Evolutionary conservation across 2,797 vertebrate genomes (phyloP), one percentile per base, ranked within the genome.

Genomic region (Tiaroga cobitis): DNA sequence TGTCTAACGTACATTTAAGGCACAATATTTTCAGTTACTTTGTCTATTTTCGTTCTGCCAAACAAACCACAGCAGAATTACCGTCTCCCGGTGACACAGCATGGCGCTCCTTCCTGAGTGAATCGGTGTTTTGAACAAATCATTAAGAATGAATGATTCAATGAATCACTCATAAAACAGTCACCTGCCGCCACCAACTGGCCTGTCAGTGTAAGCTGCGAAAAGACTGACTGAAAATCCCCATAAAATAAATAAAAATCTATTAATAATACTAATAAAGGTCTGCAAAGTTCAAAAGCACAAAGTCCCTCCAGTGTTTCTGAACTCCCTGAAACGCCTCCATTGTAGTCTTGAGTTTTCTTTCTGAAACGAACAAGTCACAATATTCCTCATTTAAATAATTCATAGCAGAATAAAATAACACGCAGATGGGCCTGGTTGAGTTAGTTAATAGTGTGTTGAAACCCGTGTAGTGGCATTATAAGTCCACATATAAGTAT

Each of bases 231-330:
- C 26, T 49, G 8, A 51, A 29, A 72, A 85, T 67, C 32, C 37
- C 51, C 37, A 83, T 87, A 41, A 41, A 70, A 70, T n/a, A 72
- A 87, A 81, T 67, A 63, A 21, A 5, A 5, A 49, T 5, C 29
- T 29, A 34, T 49, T 16, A 18, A 18, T 51, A 51, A 49, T 18
- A 16, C 18, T 18, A 39, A 39, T 39, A 39, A 39, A 39, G 8
- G 2, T 39, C 39, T 39, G 39, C 8, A 39, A 39, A 39, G 39
- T 39, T 39, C 39, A 39, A 41, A 41, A 41, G 39, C 39, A 41
- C 39, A 21, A 59, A 59, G 24, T n/a, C 54, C 54, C 8, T n/a
- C n/a, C n/a, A n/a, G n/a, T n/a, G n/a, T n/a, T n/a, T n/a, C n/a
- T n/a, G n/a, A n/a, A n/a, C n/a, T n/a, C n/a, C n/a, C n/a, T n/a